A percentile compares a stretch with the other conserved stretches of the same genome.
Conservation (phyloP, 2,113 vertebrate species). For the Hyaena hyaena region DNA sequence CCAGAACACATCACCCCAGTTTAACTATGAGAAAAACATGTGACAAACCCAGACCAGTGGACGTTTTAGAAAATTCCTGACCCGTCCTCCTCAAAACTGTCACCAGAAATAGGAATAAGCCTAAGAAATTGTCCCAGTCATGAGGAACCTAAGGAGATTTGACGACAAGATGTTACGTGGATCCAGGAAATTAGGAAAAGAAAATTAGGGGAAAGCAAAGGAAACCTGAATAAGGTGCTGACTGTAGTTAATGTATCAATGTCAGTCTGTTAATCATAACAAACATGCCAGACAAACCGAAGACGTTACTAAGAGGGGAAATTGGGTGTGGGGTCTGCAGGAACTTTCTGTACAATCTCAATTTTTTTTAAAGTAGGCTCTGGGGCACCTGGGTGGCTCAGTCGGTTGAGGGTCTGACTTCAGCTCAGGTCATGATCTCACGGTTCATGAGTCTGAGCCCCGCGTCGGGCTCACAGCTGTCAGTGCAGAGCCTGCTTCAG, state of each 20-base stretch:
- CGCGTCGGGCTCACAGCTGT: too few relatives aligned
- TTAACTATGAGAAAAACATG: slow-evolving; percentile 13
- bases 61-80: neutral
- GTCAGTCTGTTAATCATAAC: neutral
- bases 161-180: neutral
- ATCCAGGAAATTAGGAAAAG: neutral
- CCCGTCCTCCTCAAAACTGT: neutral
- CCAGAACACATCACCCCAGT: neutral
- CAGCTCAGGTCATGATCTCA: too few relatives aligned
- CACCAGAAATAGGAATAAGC: neutral
- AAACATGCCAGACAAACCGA: neutral
- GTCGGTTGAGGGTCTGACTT: too few relatives aligned
- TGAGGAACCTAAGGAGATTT: neutral
- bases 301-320: neutral
- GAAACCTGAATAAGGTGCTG: neutral
- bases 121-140: neutral
- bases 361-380: neutral
- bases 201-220: neutral
- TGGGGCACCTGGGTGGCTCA: too few relatives aligned
- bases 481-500: too few relatives aligned
- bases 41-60: neutral
- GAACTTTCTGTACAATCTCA: neutral
- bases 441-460: too few relatives aligned
- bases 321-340: neutral
- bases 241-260: neutral